Evolutionary conservation across 2,113 vertebrate genomes (phyloP), one percentile per base, ranked within the genome.

Genomic region (Tachysurus fulvidraco): DNA sequence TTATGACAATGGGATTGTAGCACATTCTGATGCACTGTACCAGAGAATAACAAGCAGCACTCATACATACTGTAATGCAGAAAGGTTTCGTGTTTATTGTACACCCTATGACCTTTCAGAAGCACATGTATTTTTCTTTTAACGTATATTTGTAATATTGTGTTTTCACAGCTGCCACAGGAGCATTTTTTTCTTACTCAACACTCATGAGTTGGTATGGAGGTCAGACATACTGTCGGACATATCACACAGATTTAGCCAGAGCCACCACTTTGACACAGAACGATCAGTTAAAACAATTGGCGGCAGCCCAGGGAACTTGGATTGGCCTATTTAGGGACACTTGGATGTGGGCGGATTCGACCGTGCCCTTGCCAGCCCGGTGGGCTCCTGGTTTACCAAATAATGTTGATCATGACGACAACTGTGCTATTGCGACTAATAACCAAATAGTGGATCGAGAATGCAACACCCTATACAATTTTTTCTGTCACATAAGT

Each of bases 271-370:
- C n/a, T 54, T 2, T 25, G 12, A 25, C 83, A 7, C 52, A 88
- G 2, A 81, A 73, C 44, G 1, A 13, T 0, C 6, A 25, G 65
- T 8, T 85, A 23, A 0, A 8, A 5, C 21, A 41, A 9, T 5
- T 81, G 36, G 0, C 4, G 0, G 16, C 13, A 17, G 0, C 12
- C 17, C 46, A 19, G 4, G 30, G 19, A 6, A 36, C 28, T 28
- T 88, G 87, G 87, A 57, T 84, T 2, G 87, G 83, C 52, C 64
- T 85, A 67, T 88, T 73, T 28, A 80, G 87, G 12, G 12, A 73
- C n/a, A 13, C 7, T 10, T 88, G 87, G 87, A 52, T 36, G 77
- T 88, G 87, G 87, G 50, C 65, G 9, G 87, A 88, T 44, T 7
- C 8, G 1, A 71, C 52, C 77, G 12, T 12, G 4, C 25, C 76